phyloP scores from a whole-genome alignment of 2,888 invertebrate genomes.

The Gasteruption jaculator region DNA sequence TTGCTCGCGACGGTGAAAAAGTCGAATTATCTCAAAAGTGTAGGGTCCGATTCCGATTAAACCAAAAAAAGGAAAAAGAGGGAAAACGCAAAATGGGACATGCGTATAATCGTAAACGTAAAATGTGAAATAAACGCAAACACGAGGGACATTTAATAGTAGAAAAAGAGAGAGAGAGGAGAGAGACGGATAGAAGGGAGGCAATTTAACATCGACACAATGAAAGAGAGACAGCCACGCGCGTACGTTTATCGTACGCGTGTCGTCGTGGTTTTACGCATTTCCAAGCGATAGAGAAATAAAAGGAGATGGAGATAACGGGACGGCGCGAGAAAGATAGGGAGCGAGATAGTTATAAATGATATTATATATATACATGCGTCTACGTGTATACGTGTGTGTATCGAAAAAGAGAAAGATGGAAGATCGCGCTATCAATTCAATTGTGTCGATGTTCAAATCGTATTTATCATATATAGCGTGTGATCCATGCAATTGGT shows the following conservation, averaged over 20 bases:
- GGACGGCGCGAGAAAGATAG: neutral
- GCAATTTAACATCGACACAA: no score
- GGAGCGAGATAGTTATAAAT: slow-evolving; percentile 4
- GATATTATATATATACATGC: no score
- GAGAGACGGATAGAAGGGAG: neutral
- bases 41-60: no score
- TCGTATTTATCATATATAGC: slow-evolving; percentile 35
- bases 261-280: slow-evolving; percentile 19
- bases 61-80: no score
- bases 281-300: slow-evolving; percentile 27
- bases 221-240: no score
- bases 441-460: slow-evolving; percentile 31
- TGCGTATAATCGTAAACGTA: slow-evolving; percentile 30
- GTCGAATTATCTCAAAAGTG: no score
- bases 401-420: slow-evolving; percentile 9
- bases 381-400: slow-evolving; percentile 13
- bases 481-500: no score
- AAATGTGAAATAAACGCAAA: no score
- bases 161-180: slow-evolving; percentile 12
- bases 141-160: slow-evolving; percentile 29
- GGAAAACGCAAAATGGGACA: neutral
- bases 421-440: slow-evolving; percentile 20
- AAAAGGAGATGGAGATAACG: slow-evolving; percentile 8
- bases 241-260: slow-evolving; percentile 21
- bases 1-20: no score